Evolutionary conservation across 2,888 invertebrate species (phyloP), one percentile per base, ranked within the genome.

Genomic region (Chrysolina oricalcia): DNA sequence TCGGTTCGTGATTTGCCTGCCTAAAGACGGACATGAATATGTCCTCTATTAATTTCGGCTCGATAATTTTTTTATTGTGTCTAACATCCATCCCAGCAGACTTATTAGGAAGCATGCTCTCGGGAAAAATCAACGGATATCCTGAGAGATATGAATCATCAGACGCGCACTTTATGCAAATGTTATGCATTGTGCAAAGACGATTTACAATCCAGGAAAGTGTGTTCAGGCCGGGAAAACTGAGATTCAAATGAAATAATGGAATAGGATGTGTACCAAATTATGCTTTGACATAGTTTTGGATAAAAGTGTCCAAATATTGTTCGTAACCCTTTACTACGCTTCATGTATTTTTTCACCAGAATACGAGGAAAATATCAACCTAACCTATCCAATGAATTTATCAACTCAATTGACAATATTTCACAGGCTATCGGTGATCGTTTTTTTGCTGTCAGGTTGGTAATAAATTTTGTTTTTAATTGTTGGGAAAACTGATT

Each of bases 1-100:
- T 70, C 48, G 46, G 72, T 50, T 77, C 77, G 77, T 77, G 77
- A 74, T 72, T 72, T 69, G 77, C 70, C 56, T 77, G 59, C 68
- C 67, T 72, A 77, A 77, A 72, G 43, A 64, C 74, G 72, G 74
- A 74, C 74, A 70, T 74, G 66, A 17, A 19, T 50, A 50, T 50
- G 50, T 50, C 19, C 50, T 50, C 50, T 50, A 17, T n/a, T n/a
- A n/a, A n/a, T 50, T 50, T 50, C 50, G 50, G n/a, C 19, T 50
- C 50, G 50, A 19, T 19, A 19, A 50, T 50, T 17, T 50, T 50
- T 50, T 50, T 50, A 17, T 50, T 19, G 50, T 35, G 35, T 59
- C 59, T 59, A 59, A 17, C 59, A 35, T 59, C 35, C n/a, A 59
- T 35, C 59, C 59, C 17, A 59, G 35, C 35, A 59, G 23, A 27